phyloP scores from a whole-genome alignment of 2,888 invertebrate genomes.

The Diplazon laetatorius region DNA sequence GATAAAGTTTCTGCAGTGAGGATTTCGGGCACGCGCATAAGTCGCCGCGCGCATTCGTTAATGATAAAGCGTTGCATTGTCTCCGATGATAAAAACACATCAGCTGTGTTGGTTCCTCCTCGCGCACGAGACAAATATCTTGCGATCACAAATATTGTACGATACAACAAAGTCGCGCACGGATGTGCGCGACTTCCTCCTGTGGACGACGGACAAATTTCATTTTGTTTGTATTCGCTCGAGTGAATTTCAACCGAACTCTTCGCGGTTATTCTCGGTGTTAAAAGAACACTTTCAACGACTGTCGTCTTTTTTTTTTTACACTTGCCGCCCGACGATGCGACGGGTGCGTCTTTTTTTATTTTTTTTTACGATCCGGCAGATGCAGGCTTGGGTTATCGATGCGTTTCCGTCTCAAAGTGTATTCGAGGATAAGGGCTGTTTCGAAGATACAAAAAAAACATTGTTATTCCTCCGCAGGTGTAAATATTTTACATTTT shows the following conservation, averaged over 20 bases:
- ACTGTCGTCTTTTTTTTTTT: slow-evolving; percentile 5
- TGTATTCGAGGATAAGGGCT: background rate
- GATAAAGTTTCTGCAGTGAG: slow-evolving; percentile 33
- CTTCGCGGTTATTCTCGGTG: no score
- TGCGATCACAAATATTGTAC: no score
- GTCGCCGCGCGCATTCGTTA: slow-evolving; percentile 26
- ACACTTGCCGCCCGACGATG: background rate
- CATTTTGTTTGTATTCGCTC: background rate
- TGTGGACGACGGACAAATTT: background rate
- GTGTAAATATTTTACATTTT: no score
- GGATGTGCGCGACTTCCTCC: slow-evolving; percentile 10
- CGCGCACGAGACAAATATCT: slow-evolving; percentile 48
- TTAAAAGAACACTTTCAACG: no score
- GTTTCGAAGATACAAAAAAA: no score
- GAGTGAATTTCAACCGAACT: no score
- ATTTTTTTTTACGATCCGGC: slow-evolving; percentile 1
- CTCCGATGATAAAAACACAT: slow-evolving; percentile 46
- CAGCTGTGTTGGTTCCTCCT: slow-evolving; percentile 55
- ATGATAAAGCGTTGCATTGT: slow-evolving; percentile 45
- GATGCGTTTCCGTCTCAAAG: slow-evolving; percentile 6
- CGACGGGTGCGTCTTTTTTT: background rate
- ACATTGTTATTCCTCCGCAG: no score
- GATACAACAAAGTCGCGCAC: background rate
- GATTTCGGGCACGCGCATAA: slow-evolving; percentile 18
- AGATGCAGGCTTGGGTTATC: slow-evolving; percentile 3